Conservation (phyloP, 1,140 invertebrate genomes). For the Ceratitis capitata region DNA sequence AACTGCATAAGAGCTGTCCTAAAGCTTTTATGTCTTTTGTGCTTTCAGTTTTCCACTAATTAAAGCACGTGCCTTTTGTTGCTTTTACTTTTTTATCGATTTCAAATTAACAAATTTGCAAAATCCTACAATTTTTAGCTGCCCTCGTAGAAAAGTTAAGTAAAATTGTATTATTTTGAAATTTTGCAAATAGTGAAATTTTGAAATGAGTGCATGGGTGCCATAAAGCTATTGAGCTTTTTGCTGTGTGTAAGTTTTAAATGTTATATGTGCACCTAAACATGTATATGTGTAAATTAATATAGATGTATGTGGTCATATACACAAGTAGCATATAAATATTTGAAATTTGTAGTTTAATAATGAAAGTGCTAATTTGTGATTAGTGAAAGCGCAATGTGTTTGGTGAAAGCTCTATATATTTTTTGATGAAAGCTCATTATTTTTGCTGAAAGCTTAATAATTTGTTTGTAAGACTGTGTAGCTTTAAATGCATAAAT, state of each 20-base stretch:
- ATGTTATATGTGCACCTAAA: neutral
- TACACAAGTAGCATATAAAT: neutral
- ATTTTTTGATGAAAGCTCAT: neutral
- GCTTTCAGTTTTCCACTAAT: neutral
- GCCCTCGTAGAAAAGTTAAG: slow-evolving; percentile 38
- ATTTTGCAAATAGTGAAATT: slow-evolving; percentile 39
- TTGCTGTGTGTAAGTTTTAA: neutral
- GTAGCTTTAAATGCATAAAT: neutral
- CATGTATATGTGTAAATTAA: slow-evolving; percentile 2
- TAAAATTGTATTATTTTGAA: slow-evolving; percentile 36
- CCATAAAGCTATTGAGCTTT: neutral
- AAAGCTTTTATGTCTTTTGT: neutral
- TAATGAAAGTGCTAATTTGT: neutral
- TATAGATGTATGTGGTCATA: too few relatives aligned
- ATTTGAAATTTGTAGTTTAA: neutral
- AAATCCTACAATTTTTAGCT: slow-evolving; percentile 42
- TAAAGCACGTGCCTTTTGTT: slow-evolving; percentile 1
- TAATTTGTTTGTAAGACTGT: neutral
- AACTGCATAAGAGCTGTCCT: neutral
- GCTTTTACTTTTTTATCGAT: neutral
- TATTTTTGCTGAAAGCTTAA: neutral
- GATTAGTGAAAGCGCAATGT: neutral
- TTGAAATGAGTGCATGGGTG: neutral
- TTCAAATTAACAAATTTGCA: slow-evolving; percentile 40
- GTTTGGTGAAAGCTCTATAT: neutral